Evolutionary conservation across 1,140 invertebrate species (phyloP).

Genomic region (Carcinoscorpius rotundicauda): DNA sequence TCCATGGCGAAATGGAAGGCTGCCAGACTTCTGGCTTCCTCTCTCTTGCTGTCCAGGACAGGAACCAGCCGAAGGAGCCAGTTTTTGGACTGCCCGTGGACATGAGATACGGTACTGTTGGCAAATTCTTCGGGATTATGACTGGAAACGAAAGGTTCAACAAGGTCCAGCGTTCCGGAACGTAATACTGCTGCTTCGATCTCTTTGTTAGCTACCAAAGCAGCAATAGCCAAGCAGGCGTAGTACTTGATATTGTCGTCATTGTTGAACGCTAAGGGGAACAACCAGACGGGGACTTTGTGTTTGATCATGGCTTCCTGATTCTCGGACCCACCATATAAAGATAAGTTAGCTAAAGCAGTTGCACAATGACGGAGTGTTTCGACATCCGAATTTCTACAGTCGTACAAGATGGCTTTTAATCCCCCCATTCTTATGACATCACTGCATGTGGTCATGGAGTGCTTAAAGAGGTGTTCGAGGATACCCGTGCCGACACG

Average conservation of each 20-base stretch:
- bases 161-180: constrained; percentile 86
- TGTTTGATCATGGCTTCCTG: constrained; percentile 95
- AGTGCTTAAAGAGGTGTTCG: constrained; percentile 95
- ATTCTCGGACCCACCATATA: constrained; percentile 93
- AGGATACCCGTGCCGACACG: constrained; percentile 88
- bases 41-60: constrained; percentile 86
- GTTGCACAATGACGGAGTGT: constrained; percentile 89
- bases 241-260: constrained; percentile 98
- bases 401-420: constrained; percentile 80
- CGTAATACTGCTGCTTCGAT: constrained; percentile 91
- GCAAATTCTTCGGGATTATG: constrained; percentile 94
- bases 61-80: constrained; percentile 90
- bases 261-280: constrained; percentile 88
- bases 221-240: constrained; percentile 92
- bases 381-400: constrained; percentile 81
- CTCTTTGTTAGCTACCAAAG: constrained; percentile 94
- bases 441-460: constrained; percentile 84
- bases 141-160: constrained; percentile 88
- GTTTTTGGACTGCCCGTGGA: constrained; percentile 90
- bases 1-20: constrained; percentile 99
- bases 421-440: constrained; percentile 40
- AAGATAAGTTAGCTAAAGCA: constrained; percentile 86
- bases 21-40: constrained; percentile 90
- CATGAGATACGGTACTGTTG: constrained; percentile 69
- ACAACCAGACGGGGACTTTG: constrained; percentile 95